Conservation (phyloP, 2,888 invertebrate species). For the Hypolimnas misippus region DNA sequence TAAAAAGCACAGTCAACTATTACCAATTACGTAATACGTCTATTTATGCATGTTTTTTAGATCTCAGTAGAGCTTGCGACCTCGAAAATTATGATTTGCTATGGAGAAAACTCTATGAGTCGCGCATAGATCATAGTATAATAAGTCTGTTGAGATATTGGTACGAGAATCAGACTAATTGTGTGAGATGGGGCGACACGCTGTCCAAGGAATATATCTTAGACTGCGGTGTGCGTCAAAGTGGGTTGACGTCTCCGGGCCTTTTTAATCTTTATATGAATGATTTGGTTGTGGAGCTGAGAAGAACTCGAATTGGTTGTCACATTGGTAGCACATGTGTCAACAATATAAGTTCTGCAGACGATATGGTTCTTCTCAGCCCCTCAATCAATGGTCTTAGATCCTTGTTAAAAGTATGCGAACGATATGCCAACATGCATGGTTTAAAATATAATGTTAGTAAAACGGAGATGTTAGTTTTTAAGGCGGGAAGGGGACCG, state of each 20-base stretch:
- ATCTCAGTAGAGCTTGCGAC: slow-evolving; percentile 38
- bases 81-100: slow-evolving; percentile 31
- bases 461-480: too few species aligned
- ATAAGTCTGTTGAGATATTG: slow-evolving; percentile 34
- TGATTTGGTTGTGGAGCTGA: not conserved
- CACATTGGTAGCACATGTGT: not conserved
- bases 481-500: too few species aligned
- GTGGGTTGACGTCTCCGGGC: slow-evolving; percentile 24
- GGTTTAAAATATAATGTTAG: not conserved
- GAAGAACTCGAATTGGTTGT: not conserved
- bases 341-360: slow-evolving; percentile 3
- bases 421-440: not conserved
- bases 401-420: not conserved
- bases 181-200: slow-evolving; percentile 34
- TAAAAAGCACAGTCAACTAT: slow-evolving; percentile 34
- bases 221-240: slow-evolving; percentile 40
- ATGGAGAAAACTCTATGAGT: slow-evolving; percentile 30
- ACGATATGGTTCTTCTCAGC: slow-evolving; percentile 14
- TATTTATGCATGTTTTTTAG: slow-evolving; percentile 22
- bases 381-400: not conserved
- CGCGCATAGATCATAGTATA: slow-evolving; percentile 10
- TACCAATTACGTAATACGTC: slow-evolving; percentile 8
- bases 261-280: slow-evolving; percentile 8
- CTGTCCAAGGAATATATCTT: slow-evolving; percentile 27
- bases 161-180: slow-evolving; percentile 40